Conservation (phyloP, 2,888 invertebrate species). For the Eupithecia inturbata region DNA sequence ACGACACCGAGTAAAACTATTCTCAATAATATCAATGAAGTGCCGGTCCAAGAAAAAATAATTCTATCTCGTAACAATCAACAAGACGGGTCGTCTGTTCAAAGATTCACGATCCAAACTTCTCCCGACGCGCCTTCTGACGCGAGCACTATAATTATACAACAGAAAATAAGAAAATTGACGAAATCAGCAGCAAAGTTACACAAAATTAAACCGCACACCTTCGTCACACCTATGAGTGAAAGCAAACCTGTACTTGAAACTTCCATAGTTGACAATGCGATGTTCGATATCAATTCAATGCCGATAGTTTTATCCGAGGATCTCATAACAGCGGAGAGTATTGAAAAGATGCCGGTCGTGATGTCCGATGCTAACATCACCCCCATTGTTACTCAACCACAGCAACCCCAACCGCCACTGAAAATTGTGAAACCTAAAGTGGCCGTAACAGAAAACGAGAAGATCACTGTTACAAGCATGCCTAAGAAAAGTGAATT, state of each 20-base stretch:
- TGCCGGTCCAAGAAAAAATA: constrained; percentile 69
- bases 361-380: constrained; percentile 76
- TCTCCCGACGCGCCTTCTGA: constrained; percentile 66
- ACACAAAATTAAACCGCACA: constrained; percentile 68
- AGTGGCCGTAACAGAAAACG: constrained; percentile 58
- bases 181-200: constrained; percentile 67
- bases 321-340: constrained; percentile 87
- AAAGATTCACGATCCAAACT: constrained; percentile 77
- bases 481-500: constrained; percentile 65
- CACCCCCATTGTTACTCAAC: constrained; percentile 63
- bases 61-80: constrained; percentile 69
- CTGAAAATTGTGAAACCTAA: constrained; percentile 67
- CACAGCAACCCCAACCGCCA: constrained; percentile 51
- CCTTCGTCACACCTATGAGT: constrained; percentile 60
- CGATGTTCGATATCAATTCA: constrained; percentile 88
- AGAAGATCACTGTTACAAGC: constrained; percentile 62
- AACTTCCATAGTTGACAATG: constrained; percentile 63
- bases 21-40: constrained; percentile 68
- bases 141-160: constrained; percentile 70
- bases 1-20: constrained; percentile 65
- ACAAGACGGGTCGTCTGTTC: constrained; percentile 69
- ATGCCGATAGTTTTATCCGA: constrained; percentile 91
- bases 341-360: constrained; percentile 87
- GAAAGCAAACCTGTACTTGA: constrained; percentile 57
- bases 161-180: constrained; percentile 72